A percentile compares a stretch with the other conserved stretches of the same genome.
Evolutionary conservation across 2,113 vertebrate genomes (phyloP).

Genomic region (Onychostoma macrolepis): DNA sequence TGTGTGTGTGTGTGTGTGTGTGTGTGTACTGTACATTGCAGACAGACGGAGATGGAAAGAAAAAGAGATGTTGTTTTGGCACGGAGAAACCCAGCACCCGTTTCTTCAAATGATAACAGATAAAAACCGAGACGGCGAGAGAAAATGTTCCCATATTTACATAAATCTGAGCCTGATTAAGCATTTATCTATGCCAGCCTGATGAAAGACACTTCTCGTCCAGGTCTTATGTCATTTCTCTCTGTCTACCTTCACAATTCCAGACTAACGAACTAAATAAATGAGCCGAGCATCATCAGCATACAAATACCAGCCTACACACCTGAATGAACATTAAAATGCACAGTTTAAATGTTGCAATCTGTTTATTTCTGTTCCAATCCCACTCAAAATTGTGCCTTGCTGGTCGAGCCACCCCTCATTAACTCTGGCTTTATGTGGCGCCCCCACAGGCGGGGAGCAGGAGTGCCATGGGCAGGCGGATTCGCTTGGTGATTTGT

Average conservation of each 20-base stretch:
- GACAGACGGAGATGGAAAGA: not conserved
- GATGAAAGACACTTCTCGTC: not conserved
- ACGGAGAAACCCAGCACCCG: not conserved
- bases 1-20: not conserved
- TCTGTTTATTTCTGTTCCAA: not conserved
- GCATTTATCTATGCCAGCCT: not conserved
- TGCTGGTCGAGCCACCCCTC: not conserved
- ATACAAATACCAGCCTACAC: not conserved
- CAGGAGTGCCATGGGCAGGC: constrained; percentile 76
- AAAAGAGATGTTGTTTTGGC: not conserved
- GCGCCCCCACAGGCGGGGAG: constrained; percentile 55
- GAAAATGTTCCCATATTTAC: constrained; percentile 13
- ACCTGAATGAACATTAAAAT: not conserved
- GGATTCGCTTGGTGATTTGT: constrained; percentile 92
- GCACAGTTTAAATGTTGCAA: not conserved
- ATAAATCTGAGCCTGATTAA: constrained; percentile 23
- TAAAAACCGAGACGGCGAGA: not conserved
- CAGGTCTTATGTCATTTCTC: not conserved
- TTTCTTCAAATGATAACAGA: not conserved
- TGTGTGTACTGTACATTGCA: not conserved
- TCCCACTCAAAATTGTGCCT: not conserved
- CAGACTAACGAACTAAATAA: not conserved
- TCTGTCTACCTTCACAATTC: not conserved
- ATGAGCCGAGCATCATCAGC: constrained; percentile 3
- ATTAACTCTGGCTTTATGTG: constrained; percentile 43